These are phyloP conservation scores for Drosophila pseudoananassae DNA, from an alignment of 1,140 invertebrate species.

Conservation along the genomic window DNA sequence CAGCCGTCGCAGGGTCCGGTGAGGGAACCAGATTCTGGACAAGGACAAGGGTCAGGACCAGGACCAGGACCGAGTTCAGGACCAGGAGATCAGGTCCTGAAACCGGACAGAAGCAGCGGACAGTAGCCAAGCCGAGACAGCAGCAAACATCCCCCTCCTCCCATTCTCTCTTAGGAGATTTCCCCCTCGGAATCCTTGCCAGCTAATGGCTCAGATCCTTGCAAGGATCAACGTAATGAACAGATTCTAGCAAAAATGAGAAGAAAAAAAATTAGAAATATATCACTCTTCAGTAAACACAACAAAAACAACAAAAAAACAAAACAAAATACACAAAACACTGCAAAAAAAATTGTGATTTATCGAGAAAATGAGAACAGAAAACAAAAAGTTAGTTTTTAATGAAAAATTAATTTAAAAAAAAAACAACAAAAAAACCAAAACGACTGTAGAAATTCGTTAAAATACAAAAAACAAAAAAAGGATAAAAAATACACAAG, in stretches of 20 bases:
- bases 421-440: constrained; percentile 17
- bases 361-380: constrained; percentile 30
- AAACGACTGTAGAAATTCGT: constrained; percentile 50
- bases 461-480: constrained; percentile 48
- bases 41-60: neutral
- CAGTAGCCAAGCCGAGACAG: constrained; percentile 31
- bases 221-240: constrained; percentile 3
- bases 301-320: constrained; percentile 37
- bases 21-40: no score
- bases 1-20: neutral
- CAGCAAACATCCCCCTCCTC: constrained; percentile 42
- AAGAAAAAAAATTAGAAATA: neutral
- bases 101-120: constrained; percentile 14
- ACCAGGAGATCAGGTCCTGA: neutral
- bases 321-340: constrained; percentile 30
- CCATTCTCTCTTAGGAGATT: neutral
- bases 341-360: constrained; percentile 48
- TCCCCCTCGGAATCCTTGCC: neutral
- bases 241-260: constrained; percentile 41
- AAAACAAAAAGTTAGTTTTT: constrained; percentile 39
- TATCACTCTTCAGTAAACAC: constrained; percentile 17
- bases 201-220: neutral
- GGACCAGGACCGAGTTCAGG: neutral
- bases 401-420: constrained; percentile 39
- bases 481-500: constrained; percentile 17